Conservation (phyloP, 2,113 vertebrate species). For the Eretmochelys imbricata region DNA sequence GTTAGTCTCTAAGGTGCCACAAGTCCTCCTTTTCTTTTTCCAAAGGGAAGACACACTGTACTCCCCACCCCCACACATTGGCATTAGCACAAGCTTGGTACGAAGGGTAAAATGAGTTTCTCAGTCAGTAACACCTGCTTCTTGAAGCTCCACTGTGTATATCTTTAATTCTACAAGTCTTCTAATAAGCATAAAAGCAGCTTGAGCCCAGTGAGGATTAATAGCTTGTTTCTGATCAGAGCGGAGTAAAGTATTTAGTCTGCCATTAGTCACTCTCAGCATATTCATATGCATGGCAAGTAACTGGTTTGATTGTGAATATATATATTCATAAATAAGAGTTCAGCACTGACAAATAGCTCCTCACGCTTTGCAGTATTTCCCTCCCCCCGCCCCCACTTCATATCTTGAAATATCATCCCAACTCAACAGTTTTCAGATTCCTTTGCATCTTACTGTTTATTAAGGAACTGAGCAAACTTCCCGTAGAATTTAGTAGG, state of each 20-base stretch:
- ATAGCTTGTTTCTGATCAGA: neutral
- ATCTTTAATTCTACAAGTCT: neutral
- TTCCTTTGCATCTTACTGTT: neutral
- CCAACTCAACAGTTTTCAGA: neutral
- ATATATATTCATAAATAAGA: neutral
- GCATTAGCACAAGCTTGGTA: neutral
- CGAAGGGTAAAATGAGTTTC: neutral
- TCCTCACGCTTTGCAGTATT: neutral
- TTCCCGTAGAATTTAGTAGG: neutral
- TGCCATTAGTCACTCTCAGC: neutral
- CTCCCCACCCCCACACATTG: neutral
- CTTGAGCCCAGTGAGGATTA: neutral
- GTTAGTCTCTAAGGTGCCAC: too few species aligned
- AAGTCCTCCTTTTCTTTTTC: too few species aligned
- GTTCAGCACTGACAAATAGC: neutral
- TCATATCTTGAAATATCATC: neutral
- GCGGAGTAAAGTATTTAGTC: fast-evolving
- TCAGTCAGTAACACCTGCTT: neutral
- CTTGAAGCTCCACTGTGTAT: neutral
- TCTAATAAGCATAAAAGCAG: neutral
- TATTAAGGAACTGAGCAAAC: neutral
- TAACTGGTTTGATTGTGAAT: neutral
- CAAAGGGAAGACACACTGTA: fast-evolving
- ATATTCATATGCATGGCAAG: neutral
- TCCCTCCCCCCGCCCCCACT: too few species aligned